A percentile compares a stretch with the other conserved stretches of the same genome.
Evolutionary conservation across 2,888 invertebrate genomes (phyloP).

Genomic region (Thysanoteuthis rhombus): DNA sequence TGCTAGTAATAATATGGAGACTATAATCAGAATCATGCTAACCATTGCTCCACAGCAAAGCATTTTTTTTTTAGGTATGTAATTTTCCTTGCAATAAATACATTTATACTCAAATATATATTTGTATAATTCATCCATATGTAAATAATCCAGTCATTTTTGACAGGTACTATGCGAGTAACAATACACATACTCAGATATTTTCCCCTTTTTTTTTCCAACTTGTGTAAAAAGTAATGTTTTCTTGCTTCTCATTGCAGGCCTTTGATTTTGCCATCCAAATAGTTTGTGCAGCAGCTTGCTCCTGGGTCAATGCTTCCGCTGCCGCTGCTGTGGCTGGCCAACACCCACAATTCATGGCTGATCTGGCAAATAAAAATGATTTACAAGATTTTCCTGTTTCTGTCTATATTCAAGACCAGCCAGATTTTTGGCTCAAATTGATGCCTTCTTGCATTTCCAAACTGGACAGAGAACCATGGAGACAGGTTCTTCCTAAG

Average conservation of each 20-base stretch:
- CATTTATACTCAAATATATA: no score
- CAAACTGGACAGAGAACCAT: constrained; percentile 45
- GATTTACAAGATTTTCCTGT: not conserved
- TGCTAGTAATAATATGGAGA: no score
- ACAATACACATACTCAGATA: no score
- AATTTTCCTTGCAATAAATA: no score
- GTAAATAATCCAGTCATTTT: no score
- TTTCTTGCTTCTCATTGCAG: constrained; percentile 37
- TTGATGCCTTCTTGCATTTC: constrained; percentile 39
- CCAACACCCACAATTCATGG: constrained; percentile 38
- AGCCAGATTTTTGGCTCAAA: not conserved
- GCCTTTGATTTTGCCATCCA: constrained; percentile 41
- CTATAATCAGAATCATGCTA: no score
- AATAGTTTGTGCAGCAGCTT: constrained; percentile 43
- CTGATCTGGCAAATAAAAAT: not conserved
- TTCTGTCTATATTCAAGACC: constrained; percentile 23
- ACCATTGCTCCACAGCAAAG: no score
- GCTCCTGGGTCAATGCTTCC: constrained; percentile 39
- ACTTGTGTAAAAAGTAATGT: not conserved
- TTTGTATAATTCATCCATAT: no score
- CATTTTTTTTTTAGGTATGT: no score
- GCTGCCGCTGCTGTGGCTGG: constrained; percentile 37
- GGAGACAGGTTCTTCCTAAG: constrained; percentile 49
- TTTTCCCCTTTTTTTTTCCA: no score
- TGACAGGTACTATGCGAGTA: no score